Evolutionary conservation across 2,888 invertebrate species (phyloP), one percentile per base, ranked within the genome.

Genomic region (Netelia inedita): DNA sequence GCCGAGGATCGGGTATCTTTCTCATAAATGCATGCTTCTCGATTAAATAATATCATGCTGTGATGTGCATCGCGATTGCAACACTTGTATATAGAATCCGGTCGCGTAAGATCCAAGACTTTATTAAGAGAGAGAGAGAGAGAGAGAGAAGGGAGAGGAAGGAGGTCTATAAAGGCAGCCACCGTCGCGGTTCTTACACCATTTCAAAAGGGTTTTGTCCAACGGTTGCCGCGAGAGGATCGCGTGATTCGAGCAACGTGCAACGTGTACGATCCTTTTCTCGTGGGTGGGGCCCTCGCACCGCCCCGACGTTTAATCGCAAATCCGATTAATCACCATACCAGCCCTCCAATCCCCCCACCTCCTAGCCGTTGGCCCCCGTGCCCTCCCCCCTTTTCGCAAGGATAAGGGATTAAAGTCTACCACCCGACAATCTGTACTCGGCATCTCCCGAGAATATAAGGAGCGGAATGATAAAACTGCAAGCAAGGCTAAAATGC

Each of bases 351-450:
- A 8, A 14, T 53, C 53, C 5, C 53, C n/a, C n/a, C 53, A 35
- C 6, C 35, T 6, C 35, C 35, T 6, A 35, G 6, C 6, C 35
- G 35, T 87, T 87, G 85, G 86, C 85, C 87, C 86, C 87, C 79
- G 59, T 68, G 75, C 76, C 53, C 59, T 61, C 63, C 73, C 68
- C 53, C 53, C n/a, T 16, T 53, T n/a, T 14, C 53, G 53, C 53
- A 16, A 57, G 83, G 87, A 87, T 87, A 87, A 87, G 82, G 87
- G 83, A 87, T 87, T 87, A 86, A 86, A 87, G 87, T 85, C 83
- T 80, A 80, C 79, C 83, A 76, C 63, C 50, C 46, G 53, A 66
- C 79, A 86, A 87, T 87, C 87, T 71, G n/a, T 35, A 21, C 83
- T 65, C 75, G 83, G 79, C 28, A 86, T 86, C 87, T 82, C 41